phyloP scores from a whole-genome alignment of 2,113 vertebrate species.

The Rutilus rutilus region DNA sequence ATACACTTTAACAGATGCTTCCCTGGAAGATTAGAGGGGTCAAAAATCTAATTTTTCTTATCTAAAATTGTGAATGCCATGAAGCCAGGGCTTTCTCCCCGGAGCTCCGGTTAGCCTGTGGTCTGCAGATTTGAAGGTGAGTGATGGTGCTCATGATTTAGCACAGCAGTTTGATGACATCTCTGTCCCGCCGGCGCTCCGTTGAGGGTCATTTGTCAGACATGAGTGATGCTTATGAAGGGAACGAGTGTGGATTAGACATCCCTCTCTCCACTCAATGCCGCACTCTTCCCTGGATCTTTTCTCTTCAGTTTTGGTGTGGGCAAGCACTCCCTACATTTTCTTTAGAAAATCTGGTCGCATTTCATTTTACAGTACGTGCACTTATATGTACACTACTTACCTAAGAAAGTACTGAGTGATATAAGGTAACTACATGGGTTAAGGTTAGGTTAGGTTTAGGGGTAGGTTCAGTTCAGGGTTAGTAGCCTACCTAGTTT shows the following conservation, averaged over 20 bases:
- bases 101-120: conserved; percentile 33
- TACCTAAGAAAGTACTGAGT: too few species aligned
- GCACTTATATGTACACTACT: too few species aligned
- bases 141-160: conserved; percentile 48
- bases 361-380: too few species aligned
- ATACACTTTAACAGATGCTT: conserved; percentile 21
- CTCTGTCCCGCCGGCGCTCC: conserved; percentile 48
- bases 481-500: too few species aligned
- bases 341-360: background rate
- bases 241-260: conserved; percentile 26
- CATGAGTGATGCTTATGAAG: conserved; percentile 47
- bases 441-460: too few species aligned
- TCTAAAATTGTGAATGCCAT: conserved; percentile 46
- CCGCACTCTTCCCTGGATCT: background rate
- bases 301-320: background rate
- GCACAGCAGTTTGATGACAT: conserved; percentile 59
- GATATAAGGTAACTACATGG: too few species aligned
- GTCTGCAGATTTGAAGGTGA: conserved; percentile 54
- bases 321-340: background rate
- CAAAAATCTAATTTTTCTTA: conserved; percentile 46
- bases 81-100: conserved; percentile 27
- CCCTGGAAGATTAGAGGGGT: conserved; percentile 41
- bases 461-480: too few species aligned
- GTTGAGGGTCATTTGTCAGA: conserved; percentile 56
- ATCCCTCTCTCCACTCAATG: conserved; percentile 18